Base-by-base conservation (phyloP, 1,140 invertebrate genomes). In the Paralvinella palmiformis region DNA sequence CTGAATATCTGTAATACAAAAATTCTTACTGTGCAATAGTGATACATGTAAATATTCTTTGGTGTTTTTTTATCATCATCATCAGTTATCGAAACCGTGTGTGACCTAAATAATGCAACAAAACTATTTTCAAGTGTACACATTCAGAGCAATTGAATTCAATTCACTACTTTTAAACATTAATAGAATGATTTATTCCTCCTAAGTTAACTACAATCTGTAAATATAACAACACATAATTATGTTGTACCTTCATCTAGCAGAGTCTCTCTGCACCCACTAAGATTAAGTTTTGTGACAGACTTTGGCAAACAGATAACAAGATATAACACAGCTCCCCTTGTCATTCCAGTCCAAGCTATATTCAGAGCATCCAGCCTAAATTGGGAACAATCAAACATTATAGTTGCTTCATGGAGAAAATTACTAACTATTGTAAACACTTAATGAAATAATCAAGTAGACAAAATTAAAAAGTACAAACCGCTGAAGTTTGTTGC, bases 301-400 rank as follows among this genome's bases (percentile, higher is more conserved):
- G 83, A 84, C 3, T 78, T 67, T 0, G 90, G 86, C 53, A 91
- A 73, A 69, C 82, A 80, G 15, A 80, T 75, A 64, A 87, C 87
- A 5, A 93, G 68, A 32, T 85, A 81, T 13, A 84, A 73, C 32
- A 93, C 81, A 6, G 84, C 82, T 4, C 84, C 81, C 17, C 77
- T 73, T 67, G 81, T 81, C n/a, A 94, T 74, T 55, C 84, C 81
- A 60, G 89, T 90, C 92, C 92, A 95, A 0, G 87, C 87, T 62
- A 94, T 75, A 80, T 94, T 93, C 27, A 94, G 76, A 32, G 88
- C 85, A 67, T 83, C 84, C 50, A 92, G 79, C 59, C 88, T 91
- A 73, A 68, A 83, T 81, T 5, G 17, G 27, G 33, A 7, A 3
- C 6, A 1, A 32, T 27, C 5, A 27, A 32, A 27, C 35, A n/a